Base-by-base conservation (phyloP, 2,797 vertebrate genomes). In the Gorsachius magnificus region DNA sequence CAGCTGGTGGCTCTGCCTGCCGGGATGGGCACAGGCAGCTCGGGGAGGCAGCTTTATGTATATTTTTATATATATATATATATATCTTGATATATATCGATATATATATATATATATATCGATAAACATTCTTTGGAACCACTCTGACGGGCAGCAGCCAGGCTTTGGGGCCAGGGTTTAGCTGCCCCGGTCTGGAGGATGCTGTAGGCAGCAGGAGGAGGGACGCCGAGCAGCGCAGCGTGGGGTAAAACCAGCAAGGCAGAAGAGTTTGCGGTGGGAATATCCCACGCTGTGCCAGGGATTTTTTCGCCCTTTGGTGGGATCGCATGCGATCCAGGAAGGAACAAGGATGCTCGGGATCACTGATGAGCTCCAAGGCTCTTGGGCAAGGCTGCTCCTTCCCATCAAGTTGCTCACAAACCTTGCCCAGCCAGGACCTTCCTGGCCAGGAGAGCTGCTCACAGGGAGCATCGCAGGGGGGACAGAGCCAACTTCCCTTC, bases 121-220 rank as follows among this genome's bases (percentile, higher is more conserved):
- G 13, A 41, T 41, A 41, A 41, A 41, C 38, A 41, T 41, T 41
- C 38, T 41, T 41, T 41, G 38, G 38, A 41, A 41, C 38, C 38
- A 41, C 38, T 41, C 38, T 41, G 38, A 41, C 15, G 5, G 79
- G 61, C 24, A 38, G n/a, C 88, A 61, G 77, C 29, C 45, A 14
- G 38, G 28, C 3, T n/a, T 11, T 5, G 3, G 65, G 7, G 70
- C 22, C 8, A 65, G 43, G 61, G 3, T 75, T 33, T 9, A 4
- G 14, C 38, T 5, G 0, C 43, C 43, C 51, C 0, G 1, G 6
- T 3, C 1, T 3, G 6, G 18, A 24, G 20, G 79, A 26, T 38
- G 77, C 75, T 41, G 56, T 1, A 20, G 79, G 64, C 38, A 21
- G 76, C 6, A 18, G 57, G 16, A 41, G 83, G 54, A 51, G 31